Percentiles rank a stretch among this genome's conserved stretches.
These are phyloP conservation scores for Orbicella faveolata DNA, from an alignment of 64 coral and sea anemone species.

Conservation along the genomic window DNA sequence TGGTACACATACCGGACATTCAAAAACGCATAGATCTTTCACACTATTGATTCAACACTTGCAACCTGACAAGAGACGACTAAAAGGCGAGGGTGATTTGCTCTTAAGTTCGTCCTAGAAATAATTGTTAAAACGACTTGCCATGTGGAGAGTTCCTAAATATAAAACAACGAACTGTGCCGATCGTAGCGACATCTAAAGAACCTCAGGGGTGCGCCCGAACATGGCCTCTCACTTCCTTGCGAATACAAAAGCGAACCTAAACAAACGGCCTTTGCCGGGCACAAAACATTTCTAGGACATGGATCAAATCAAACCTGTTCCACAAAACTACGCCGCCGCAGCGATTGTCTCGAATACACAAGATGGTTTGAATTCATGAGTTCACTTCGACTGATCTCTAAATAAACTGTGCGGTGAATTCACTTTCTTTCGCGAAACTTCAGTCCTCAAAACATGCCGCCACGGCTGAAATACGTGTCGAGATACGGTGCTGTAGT, in stretches of 20 bases:
- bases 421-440: slow-evolving; percentile 16
- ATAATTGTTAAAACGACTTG: neutral
- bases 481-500: neutral
- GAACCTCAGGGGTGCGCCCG: slow-evolving; percentile 27
- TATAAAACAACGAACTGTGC: neutral
- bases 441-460: slow-evolving; percentile 14
- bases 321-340: neutral
- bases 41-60: slow-evolving; percentile 34
- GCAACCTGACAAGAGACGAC: neutral
- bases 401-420: neutral
- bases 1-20: slow-evolving; percentile 41
- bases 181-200: slow-evolving; percentile 7
- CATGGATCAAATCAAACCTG: neutral
- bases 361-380: neutral
- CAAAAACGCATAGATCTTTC: slow-evolving; percentile 17
- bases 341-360: neutral
- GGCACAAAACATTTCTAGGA: neutral
- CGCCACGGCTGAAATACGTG: neutral
- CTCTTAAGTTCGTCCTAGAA: neutral
- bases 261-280: slow-evolving; percentile 20
- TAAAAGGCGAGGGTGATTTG: neutral
- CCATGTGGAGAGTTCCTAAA: neutral
- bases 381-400: neutral
- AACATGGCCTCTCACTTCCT: slow-evolving; percentile 41
- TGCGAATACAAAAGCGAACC: slow-evolving; percentile 14